These are phyloP conservation scores for Tetramorium simillimum DNA, from an alignment of 1,140 invertebrate genomes.

Conservation along the genomic window DNA sequence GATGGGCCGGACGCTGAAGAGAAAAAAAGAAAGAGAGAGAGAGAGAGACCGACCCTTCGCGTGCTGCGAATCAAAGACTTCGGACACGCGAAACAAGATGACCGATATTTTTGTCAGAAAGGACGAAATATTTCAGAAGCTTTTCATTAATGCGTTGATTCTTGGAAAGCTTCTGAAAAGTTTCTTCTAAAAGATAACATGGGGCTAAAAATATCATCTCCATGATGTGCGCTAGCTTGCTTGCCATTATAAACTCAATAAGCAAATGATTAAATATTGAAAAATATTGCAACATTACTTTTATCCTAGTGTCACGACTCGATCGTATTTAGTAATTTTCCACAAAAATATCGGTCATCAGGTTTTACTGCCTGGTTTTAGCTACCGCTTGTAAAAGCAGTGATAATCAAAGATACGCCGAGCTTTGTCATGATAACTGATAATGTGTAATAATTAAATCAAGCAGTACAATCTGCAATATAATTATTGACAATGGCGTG, in stretches of 20 bases:
- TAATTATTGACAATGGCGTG: slow-evolving; percentile 26
- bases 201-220: background rate
- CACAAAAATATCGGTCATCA: slow-evolving; percentile 21
- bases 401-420: slow-evolving; percentile 56
- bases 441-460: slow-evolving; percentile 25
- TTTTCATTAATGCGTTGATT: background rate
- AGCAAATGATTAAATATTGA: background rate
- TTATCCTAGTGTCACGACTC: background rate
- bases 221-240: background rate
- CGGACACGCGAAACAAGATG: slow-evolving; percentile 38
- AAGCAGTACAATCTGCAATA: slow-evolving; percentile 8
- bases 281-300: background rate
- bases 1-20: slow-evolving; percentile 71
- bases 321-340: background rate
- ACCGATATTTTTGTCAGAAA: background rate
- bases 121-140: background rate
- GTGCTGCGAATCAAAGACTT: slow-evolving; percentile 20
- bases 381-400: slow-evolving; percentile 46
- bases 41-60: background rate
- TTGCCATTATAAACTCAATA: background rate
- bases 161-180: background rate
- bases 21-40: background rate
- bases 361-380: slow-evolving; percentile 33
- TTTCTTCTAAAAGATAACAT: background rate
- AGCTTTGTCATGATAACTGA: slow-evolving; percentile 43